Evolutionary conservation across 2,797 vertebrate species (phyloP).

Genomic region (Lithobates sylvaticus): DNA sequence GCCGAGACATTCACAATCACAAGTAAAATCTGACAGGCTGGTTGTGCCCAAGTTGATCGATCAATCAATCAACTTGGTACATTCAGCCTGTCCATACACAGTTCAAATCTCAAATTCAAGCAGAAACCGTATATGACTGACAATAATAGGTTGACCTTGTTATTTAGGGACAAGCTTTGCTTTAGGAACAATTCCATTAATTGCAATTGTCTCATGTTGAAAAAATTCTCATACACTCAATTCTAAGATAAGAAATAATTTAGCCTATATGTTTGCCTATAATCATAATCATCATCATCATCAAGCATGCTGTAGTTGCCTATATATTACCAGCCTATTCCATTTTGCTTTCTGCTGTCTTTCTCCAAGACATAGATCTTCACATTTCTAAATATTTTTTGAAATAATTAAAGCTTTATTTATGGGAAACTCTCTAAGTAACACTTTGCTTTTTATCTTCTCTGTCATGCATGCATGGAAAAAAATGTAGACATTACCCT

Average conservation of each 20-base stretch:
- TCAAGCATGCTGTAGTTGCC: background rate
- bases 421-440: constrained; percentile 27
- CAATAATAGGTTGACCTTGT: no score
- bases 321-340: background rate
- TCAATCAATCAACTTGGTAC: no score
- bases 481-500: constrained; percentile 51
- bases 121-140: no score
- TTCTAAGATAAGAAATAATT: background rate
- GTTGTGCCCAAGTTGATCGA: no score
- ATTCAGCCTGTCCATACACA: no score
- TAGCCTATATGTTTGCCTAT: background rate
- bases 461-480: constrained; percentile 41
- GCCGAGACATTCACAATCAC: no score
- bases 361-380: background rate
- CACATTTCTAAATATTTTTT: constrained; percentile 13
- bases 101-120: no score
- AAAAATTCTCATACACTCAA: background rate
- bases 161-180: no score
- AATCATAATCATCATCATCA: background rate
- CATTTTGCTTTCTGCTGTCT: background rate
- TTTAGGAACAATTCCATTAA: no score
- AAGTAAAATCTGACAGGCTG: no score
- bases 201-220: background rate
- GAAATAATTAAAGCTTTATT: constrained; percentile 39
- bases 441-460: constrained; percentile 29